Percentiles rank a stretch among this genome's conserved stretches.
Conservation (phyloP, 2,797 vertebrate genomes). For the Chloroceryle amazona region DNA sequence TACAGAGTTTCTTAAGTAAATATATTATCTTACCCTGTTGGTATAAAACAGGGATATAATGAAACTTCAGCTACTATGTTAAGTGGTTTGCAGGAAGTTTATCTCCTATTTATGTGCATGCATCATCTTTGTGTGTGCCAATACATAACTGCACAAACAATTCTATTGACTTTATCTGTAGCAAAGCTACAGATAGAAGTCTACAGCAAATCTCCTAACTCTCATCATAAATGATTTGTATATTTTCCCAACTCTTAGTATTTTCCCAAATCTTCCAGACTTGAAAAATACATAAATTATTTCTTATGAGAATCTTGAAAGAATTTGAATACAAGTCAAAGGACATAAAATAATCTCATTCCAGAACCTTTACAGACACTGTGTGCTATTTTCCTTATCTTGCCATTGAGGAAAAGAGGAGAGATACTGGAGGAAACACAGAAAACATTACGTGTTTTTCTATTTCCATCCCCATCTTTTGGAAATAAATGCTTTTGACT, state of each 20-base stretch:
- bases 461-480: neutral
- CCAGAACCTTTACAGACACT: neutral
- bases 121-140: neutral
- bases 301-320: neutral
- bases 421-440: neutral
- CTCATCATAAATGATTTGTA: neutral
- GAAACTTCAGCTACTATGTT: conserved; percentile 1
- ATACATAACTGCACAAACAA: neutral
- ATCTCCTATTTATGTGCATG: neutral
- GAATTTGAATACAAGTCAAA: neutral
- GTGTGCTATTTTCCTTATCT: neutral
- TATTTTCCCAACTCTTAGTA: neutral
- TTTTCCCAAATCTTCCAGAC: neutral
- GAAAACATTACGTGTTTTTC: neutral
- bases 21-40: neutral
- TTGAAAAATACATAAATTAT: neutral
- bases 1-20: neutral
- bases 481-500: neutral
- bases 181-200: neutral
- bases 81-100: neutral
- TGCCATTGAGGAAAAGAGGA: neutral
- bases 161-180: neutral
- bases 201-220: neutral
- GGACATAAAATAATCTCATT: neutral
- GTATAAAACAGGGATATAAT: neutral